Evolutionary conservation across 2,797 vertebrate genomes (phyloP).

Genomic region (Otus scops): DNA sequence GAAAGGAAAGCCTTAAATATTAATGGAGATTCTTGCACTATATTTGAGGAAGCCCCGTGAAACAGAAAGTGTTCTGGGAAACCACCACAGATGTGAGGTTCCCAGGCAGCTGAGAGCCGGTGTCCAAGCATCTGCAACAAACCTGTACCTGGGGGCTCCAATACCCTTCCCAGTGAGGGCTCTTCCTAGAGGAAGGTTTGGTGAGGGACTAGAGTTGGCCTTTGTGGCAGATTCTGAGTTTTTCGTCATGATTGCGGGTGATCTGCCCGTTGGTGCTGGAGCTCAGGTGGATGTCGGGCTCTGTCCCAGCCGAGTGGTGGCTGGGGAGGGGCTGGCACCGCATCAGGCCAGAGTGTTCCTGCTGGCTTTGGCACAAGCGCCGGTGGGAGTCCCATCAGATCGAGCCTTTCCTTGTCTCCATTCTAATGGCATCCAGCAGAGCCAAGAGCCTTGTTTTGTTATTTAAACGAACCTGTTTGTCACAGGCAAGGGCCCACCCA

Average conservation of each 20-base stretch:
- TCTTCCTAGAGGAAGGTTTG: background rate
- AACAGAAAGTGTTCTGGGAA: background rate
- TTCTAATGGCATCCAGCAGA: background rate
- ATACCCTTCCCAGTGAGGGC: background rate
- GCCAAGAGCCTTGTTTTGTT: background rate
- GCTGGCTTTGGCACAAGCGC: background rate
- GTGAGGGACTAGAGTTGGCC: background rate
- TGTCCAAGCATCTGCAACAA: background rate
- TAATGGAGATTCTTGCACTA: background rate
- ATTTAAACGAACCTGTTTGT: background rate
- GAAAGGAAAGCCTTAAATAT: background rate
- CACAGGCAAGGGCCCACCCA: background rate
- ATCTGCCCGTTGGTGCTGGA: background rate
- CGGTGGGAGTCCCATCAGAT: background rate
- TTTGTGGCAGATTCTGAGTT: background rate
- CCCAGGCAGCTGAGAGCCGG: background rate
- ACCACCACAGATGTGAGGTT: accelerated
- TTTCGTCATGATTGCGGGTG: background rate
- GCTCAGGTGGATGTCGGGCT: background rate
- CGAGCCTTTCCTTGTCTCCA: background rate
- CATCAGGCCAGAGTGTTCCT: background rate
- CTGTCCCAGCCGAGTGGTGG: background rate
- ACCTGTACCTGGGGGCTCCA: accelerated
- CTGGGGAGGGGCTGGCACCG: background rate
- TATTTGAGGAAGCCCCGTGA: background rate